Evolutionary conservation across 2,888 invertebrate genomes (phyloP).

Genomic region (Lymantria dispar): DNA sequence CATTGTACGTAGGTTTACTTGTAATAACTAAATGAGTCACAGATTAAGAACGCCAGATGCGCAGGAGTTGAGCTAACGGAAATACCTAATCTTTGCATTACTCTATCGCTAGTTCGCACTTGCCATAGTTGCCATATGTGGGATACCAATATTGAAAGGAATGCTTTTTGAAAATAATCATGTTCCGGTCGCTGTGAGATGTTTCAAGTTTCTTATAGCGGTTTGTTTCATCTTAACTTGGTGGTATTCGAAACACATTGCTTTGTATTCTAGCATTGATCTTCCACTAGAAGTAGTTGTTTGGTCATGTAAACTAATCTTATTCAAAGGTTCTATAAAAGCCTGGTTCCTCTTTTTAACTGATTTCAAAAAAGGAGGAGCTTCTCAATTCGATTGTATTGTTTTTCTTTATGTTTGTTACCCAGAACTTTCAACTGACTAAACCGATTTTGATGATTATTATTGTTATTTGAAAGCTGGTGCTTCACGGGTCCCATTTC

Average conservation of each 20-base stretch:
- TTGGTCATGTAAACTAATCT: too few relatives aligned
- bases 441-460: too few relatives aligned
- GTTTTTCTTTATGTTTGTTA: too few relatives aligned
- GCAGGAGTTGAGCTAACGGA: conserved; percentile 63
- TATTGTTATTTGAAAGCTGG: too few relatives aligned
- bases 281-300: too few relatives aligned
- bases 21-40: conserved; percentile 39
- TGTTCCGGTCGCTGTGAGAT: conserved; percentile 41
- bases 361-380: too few relatives aligned
- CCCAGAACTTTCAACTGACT: too few relatives aligned
- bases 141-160: conserved; percentile 28
- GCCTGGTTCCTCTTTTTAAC: too few relatives aligned
- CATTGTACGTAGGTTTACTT: too few relatives aligned
- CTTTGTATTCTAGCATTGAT: neutral
- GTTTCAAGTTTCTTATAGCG: neutral
- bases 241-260: neutral
- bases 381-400: too few relatives aligned
- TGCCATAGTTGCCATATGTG: conserved; percentile 62
- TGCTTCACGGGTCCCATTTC: too few relatives aligned
- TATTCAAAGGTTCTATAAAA: too few relatives aligned
- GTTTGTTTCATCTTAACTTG: neutral
- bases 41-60: conserved; percentile 52
- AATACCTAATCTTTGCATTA: conserved; percentile 79
- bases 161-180: conserved; percentile 53
- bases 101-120: conserved; percentile 58